phyloP scores from a whole-genome alignment of 2,888 invertebrate genomes.

The Pheosia gnoma region DNA sequence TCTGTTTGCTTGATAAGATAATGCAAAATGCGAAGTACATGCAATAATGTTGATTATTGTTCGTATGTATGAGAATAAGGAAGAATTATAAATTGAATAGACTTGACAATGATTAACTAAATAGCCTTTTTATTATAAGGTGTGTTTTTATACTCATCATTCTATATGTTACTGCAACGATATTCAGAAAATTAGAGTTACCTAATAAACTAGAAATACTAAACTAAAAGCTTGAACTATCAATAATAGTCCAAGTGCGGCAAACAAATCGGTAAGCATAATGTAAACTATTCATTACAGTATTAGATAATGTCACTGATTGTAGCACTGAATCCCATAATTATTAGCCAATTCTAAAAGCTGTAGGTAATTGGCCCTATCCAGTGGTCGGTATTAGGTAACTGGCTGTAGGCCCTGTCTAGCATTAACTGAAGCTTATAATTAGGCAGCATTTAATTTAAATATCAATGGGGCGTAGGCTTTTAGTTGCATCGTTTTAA shows the following conservation, averaged over 20 bases:
- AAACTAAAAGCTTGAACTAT: too few species aligned
- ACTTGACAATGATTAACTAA: too few species aligned
- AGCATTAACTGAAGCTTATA: conserved; percentile 19
- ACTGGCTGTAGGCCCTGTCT: conserved; percentile 10
- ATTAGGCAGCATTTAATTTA: conserved; percentile 26
- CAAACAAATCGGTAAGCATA: not conserved
- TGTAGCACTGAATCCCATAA: conserved; percentile 14
- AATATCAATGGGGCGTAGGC: conserved; percentile 12
- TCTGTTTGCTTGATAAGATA: conserved; percentile 8
- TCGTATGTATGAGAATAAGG: too few species aligned
- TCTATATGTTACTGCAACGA: too few species aligned
- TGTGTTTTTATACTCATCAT: too few species aligned
- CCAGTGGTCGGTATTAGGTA: conserved; percentile 29
- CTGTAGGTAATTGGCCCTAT: conserved; percentile 23
- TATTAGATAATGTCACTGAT: conserved; percentile 16
- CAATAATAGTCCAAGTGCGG: too few species aligned
- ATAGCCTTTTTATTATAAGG: too few species aligned
- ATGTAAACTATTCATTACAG: not conserved
- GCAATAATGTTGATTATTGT: not conserved
- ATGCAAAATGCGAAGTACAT: conserved; percentile 6
- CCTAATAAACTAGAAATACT: too few species aligned
- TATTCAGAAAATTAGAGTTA: too few species aligned
- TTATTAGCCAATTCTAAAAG: conserved; percentile 14
- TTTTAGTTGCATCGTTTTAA: not conserved
- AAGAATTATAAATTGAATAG: too few species aligned